Base-by-base conservation (phyloP, 2,113 vertebrate genomes). In the Lontra canadensis region DNA sequence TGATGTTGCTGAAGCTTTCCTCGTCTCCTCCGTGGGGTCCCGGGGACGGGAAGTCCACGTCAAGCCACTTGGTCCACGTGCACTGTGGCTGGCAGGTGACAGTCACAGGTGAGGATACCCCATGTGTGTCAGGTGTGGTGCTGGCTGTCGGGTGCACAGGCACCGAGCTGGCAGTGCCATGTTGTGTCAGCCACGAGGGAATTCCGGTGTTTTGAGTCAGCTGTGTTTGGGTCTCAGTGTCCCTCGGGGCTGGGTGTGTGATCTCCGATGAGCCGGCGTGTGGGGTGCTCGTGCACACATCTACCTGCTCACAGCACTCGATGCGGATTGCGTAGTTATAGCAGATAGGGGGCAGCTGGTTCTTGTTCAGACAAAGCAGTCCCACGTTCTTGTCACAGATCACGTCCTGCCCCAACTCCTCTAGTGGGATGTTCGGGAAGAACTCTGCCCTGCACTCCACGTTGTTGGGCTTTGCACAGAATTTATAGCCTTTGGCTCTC, bases 301-400 rank as follows among this genome's bases (percentile, higher is more conserved):
- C 69, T 21, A 89, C 13, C 0, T 85, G 82, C 0, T 15, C 81
- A 4, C 99, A 99, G 86, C 99, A 99, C 4, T n/a, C 73, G 17
- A 99, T 29, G 5, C 98, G 98, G n/a, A 99, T 97, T 49, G 99
- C 90, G 1, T 99, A 99, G 57, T 99, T 98, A n/a, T 98, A 91
- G 84, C 99, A 99, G 0, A 93, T 61, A 0, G 88, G 94, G 0
- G 96, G 88, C 29, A 59, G 3, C 92, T 99, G 98, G 36, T 99
- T 65, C 11, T 34, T 21, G 65, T 99, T 99, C 2, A 98, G 88
- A 73, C 99, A 99, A 7, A 98, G 55, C 4, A 99, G 88, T 2
- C 99, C 99, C 39, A 1, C 78, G 0, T 4, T 88, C 1, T 13
- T 14, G 61, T 6, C 97, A 6, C 99, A 99, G 7, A 84, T 14